Conservation (phyloP, 1,140 invertebrate genomes). For the Thaumatotibia leucotreta region DNA sequence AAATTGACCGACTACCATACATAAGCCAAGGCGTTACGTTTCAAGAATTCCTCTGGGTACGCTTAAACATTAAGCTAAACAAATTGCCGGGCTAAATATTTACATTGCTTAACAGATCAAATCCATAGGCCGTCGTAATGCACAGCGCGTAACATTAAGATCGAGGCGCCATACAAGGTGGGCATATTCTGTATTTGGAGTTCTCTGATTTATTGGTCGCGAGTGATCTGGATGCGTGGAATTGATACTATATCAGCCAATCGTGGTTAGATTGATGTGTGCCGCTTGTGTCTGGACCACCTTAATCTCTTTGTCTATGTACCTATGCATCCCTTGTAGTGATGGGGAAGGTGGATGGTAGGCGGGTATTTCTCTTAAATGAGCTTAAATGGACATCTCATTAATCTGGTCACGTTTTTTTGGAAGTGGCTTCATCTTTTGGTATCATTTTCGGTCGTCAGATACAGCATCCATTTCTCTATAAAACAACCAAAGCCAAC, state of each 20-base stretch:
- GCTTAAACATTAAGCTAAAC: not conserved
- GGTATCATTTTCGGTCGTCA: too few species aligned
- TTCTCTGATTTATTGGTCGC: slow-evolving; percentile 56
- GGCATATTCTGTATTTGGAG: slow-evolving; percentile 47
- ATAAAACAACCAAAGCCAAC: too few species aligned
- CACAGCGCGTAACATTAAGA: slow-evolving; percentile 43
- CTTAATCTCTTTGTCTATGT: too few species aligned
- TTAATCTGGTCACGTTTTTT: too few species aligned
- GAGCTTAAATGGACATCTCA: too few species aligned
- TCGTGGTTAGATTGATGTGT: slow-evolving; percentile 18
- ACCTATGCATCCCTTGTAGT: too few species aligned
- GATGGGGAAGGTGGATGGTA: too few species aligned
- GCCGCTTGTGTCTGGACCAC: slow-evolving; percentile 24
- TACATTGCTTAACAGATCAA: slow-evolving; percentile 40
- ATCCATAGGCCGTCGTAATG: slow-evolving; percentile 40
- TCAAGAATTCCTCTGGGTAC: not conserved
- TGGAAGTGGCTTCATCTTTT: too few species aligned
- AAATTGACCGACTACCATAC: too few species aligned
- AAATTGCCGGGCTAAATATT: slow-evolving; percentile 27
- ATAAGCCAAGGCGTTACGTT: not conserved
- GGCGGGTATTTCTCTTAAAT: too few species aligned
- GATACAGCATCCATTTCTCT: too few species aligned
- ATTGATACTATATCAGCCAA: slow-evolving; percentile 48
- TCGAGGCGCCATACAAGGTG: slow-evolving; percentile 34
- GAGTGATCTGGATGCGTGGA: slow-evolving; percentile 60